These are phyloP conservation scores for Drosophila atripex DNA, from an alignment of 2,888 invertebrate genomes.

Conservation along the genomic window DNA sequence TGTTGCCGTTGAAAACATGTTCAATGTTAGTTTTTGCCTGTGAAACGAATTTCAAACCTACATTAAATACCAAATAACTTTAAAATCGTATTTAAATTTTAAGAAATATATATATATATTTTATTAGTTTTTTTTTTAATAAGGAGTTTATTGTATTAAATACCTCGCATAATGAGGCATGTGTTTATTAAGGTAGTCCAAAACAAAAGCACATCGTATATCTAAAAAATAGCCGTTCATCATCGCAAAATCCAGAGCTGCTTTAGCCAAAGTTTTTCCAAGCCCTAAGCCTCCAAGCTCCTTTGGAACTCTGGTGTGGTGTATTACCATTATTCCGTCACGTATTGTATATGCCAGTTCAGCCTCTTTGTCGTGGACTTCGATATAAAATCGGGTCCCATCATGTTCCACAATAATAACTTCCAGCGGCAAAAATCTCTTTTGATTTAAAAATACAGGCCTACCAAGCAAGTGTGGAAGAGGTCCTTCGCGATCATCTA, in stretches of 20 bases:
- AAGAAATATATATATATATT: too few relatives aligned
- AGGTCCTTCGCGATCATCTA: background rate
- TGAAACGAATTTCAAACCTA: slow-evolving; percentile 43
- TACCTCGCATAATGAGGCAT: background rate
- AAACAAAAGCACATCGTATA: background rate
- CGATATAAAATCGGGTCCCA: background rate
- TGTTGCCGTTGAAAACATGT: slow-evolving; percentile 51
- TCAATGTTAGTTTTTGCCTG: slow-evolving; percentile 50
- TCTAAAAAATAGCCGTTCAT: background rate
- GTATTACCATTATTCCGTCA: background rate
- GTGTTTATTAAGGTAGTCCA: background rate
- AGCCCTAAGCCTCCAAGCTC: background rate
- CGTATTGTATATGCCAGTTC: background rate
- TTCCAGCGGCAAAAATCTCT: background rate
- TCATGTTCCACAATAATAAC: background rate
- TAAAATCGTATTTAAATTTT: background rate
- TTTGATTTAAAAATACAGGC: background rate
- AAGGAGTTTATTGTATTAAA: background rate
- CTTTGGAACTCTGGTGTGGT: background rate
- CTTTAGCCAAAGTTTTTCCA: background rate
- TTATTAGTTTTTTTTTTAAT: too few relatives aligned
- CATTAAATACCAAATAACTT: slow-evolving; percentile 22
- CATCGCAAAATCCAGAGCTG: background rate
- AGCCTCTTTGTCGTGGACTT: background rate
- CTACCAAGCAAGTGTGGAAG: background rate